phyloP scores from a whole-genome alignment of 1,140 invertebrate species.

The Musca domestica region DNA sequence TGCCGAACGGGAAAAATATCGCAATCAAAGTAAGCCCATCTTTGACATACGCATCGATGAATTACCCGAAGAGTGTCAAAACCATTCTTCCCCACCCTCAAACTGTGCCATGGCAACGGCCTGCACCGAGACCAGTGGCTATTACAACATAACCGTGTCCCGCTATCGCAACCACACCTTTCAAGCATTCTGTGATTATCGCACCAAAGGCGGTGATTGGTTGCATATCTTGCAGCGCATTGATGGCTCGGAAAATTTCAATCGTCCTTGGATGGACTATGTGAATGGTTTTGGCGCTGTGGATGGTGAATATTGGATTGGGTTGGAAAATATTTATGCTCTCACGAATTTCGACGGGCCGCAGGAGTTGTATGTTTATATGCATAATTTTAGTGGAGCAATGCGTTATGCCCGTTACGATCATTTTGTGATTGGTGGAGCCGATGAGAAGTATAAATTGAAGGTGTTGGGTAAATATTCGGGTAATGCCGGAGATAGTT shows the following conservation, averaged over 20 bases:
- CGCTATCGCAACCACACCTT: background rate
- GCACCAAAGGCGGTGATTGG: background rate
- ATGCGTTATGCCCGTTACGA: background rate
- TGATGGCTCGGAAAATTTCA: conserved; percentile 1
- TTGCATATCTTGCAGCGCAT: background rate
- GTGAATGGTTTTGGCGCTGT: background rate
- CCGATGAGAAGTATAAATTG: background rate
- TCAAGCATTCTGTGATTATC: background rate
- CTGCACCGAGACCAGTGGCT: background rate
- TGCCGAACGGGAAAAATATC: too few species aligned
- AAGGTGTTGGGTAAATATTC: background rate
- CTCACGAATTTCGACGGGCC: background rate
- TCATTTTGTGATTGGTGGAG: background rate
- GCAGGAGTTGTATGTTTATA: background rate
- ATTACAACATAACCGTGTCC: background rate
- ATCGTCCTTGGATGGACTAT: background rate
- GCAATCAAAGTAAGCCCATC: background rate
- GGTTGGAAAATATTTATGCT: conserved; percentile 4
- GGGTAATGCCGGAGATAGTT: background rate
- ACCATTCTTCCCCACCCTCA: background rate
- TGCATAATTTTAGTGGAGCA: background rate
- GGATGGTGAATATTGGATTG: conserved; percentile 3
- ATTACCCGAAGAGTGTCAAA: background rate
- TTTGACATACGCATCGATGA: background rate
- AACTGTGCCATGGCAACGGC: background rate